Percentiles rank a stretch among this genome's conserved stretches.
Conservation (phyloP, 2,797 vertebrate genomes). For the Gorsachius magnificus region DNA sequence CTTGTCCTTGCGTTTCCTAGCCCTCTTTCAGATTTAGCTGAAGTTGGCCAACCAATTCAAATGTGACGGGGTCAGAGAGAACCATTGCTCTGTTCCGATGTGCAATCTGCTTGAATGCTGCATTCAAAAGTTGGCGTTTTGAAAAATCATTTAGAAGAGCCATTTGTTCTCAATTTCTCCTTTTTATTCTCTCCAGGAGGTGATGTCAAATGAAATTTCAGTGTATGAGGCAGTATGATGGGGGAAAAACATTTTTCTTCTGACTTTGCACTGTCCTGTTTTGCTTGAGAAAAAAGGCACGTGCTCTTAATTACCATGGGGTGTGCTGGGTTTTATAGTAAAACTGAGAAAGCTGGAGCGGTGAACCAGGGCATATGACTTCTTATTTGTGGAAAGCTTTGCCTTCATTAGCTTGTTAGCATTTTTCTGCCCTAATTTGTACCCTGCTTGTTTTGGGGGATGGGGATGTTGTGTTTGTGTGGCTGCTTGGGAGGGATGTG, state of each 20-base stretch:
- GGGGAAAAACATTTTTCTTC: not conserved
- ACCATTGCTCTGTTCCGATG: not conserved
- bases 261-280: not conserved
- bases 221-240: not conserved
- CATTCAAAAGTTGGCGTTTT: not conserved
- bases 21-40: not conserved
- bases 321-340: not conserved
- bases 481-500: not conserved
- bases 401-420: not conserved
- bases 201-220: not conserved
- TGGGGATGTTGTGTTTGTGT: not conserved
- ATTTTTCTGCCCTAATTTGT: not conserved
- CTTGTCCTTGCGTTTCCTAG: not conserved
- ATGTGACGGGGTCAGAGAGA: not conserved
- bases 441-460: not conserved
- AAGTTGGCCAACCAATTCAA: not conserved
- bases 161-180: slow-evolving; percentile 8
- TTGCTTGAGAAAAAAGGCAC: not conserved
- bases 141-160: not conserved
- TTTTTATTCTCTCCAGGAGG: not conserved
- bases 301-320: not conserved
- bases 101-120: not conserved
- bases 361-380: not conserved
- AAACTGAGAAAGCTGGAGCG: not conserved
- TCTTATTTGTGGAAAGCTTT: not conserved